These are phyloP conservation scores for Sclerurus mexicanus DNA, from an alignment of 2,113 vertebrate genomes.

Conservation along the genomic window DNA sequence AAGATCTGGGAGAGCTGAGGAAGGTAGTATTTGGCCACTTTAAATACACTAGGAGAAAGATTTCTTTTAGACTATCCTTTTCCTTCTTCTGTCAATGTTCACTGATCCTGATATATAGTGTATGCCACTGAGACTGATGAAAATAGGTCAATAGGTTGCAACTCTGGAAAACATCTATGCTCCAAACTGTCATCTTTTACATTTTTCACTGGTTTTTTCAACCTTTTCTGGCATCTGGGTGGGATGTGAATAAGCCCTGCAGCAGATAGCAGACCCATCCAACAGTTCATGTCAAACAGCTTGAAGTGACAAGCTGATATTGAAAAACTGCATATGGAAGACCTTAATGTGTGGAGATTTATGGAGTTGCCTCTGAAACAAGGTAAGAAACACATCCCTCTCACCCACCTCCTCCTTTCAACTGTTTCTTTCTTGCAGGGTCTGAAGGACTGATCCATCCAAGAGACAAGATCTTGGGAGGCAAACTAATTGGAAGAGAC, in stretches of 20 bases:
- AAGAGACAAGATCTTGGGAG: background rate
- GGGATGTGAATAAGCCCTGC: background rate
- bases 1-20: background rate
- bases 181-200: background rate
- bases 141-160: background rate
- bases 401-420: slow-evolving; percentile 9
- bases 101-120: background rate
- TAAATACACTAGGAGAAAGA: background rate
- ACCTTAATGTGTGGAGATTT: background rate
- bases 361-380: background rate
- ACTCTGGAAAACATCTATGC: background rate
- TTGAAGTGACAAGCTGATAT: background rate
- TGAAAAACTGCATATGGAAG: slow-evolving; percentile 14
- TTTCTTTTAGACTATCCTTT: background rate
- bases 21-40: background rate
- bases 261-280: background rate
- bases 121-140: background rate
- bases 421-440: background rate
- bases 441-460: background rate
- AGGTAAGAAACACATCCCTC: background rate
- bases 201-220: background rate
- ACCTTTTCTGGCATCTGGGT: background rate
- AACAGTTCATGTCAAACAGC: background rate
- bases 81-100: background rate
- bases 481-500: background rate